Conservation (phyloP, 2,888 invertebrate genomes). For the Caenorhabditis sp. region DNA sequence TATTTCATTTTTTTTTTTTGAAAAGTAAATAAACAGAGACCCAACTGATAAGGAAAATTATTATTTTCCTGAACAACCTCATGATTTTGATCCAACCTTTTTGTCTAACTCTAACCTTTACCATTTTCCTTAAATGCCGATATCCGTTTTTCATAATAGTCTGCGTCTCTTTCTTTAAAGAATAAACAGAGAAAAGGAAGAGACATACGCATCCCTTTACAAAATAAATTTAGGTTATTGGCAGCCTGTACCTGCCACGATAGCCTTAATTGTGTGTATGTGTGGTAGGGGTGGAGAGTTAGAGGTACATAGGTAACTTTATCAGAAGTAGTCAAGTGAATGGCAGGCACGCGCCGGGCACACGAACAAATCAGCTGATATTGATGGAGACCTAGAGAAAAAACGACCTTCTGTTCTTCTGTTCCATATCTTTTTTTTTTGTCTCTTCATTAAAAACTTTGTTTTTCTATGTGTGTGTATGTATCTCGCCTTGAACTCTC, state of each 20-base stretch:
- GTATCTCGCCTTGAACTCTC: not conserved
- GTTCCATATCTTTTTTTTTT: slow-evolving; percentile 23
- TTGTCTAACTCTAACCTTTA: too few species aligned
- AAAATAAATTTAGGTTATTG: slow-evolving; percentile 15
- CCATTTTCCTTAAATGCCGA: too few species aligned
- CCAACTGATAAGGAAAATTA: too few species aligned
- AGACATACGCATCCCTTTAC: slow-evolving; percentile 3
- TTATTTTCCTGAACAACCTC: too few species aligned
- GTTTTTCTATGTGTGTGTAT: not conserved
- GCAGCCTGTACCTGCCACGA: slow-evolving; percentile 45
- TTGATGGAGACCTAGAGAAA: slow-evolving; percentile 4
- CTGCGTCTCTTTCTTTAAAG: slow-evolving; percentile 19
- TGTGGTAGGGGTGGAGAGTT: not conserved
- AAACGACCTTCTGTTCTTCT: slow-evolving; percentile 4
- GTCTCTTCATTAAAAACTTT: slow-evolving; percentile 3
- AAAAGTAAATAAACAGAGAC: too few species aligned
- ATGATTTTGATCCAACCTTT: too few species aligned
- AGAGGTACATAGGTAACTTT: not conserved
- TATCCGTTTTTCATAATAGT: too few species aligned
- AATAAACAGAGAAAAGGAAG: slow-evolving; percentile 7
- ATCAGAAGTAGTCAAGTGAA: not conserved
- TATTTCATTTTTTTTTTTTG: too few species aligned
- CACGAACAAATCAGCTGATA: slow-evolving; percentile 27
- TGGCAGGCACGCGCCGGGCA: slow-evolving; percentile 1
- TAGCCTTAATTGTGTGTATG: slow-evolving; percentile 16